These are phyloP conservation scores for Druon quercuslanigerum DNA, from an alignment of 1,140 invertebrate genomes.

Conservation along the genomic window DNA sequence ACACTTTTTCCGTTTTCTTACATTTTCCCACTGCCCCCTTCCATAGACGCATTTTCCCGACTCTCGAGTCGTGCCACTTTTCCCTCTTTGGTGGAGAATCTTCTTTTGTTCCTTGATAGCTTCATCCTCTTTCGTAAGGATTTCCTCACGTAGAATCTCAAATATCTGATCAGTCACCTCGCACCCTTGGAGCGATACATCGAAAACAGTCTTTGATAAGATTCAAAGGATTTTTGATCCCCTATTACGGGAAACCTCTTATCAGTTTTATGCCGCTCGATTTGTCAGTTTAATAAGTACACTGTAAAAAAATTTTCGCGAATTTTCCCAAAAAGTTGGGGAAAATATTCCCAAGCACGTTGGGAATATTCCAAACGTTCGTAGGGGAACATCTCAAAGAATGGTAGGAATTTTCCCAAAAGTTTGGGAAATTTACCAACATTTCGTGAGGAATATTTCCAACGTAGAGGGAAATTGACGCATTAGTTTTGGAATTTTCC, in stretches of 20 bases:
- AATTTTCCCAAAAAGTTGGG: too few species aligned
- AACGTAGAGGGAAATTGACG: too few species aligned
- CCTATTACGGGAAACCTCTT: not conserved
- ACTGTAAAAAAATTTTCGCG: too few species aligned
- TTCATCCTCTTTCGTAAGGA: conserved; percentile 11
- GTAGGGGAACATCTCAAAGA: too few species aligned
- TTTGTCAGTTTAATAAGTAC: too few species aligned
- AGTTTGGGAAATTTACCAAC: too few species aligned
- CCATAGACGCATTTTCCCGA: conserved; percentile 37
- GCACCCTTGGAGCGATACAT: not conserved
- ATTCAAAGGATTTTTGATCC: not conserved
- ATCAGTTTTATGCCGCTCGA: not conserved
- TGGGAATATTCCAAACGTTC: too few species aligned
- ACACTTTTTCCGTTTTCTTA: conserved; percentile 34
- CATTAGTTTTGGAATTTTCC: too few species aligned
- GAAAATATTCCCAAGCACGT: too few species aligned
- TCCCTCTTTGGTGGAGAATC: conserved; percentile 45
- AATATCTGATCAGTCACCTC: conserved; percentile 7
- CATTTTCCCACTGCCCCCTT: conserved; percentile 41
- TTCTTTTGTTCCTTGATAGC: conserved; percentile 13
- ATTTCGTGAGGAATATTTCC: too few species aligned
- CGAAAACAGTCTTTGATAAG: not conserved
- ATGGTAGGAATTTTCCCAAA: too few species aligned
- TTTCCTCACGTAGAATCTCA: conserved; percentile 5
- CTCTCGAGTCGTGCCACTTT: conserved; percentile 55